Percentiles rank a stretch among this genome's conserved stretches.
Conservation (phyloP, 2,888 invertebrate genomes). For the Zonitis immaculata region DNA sequence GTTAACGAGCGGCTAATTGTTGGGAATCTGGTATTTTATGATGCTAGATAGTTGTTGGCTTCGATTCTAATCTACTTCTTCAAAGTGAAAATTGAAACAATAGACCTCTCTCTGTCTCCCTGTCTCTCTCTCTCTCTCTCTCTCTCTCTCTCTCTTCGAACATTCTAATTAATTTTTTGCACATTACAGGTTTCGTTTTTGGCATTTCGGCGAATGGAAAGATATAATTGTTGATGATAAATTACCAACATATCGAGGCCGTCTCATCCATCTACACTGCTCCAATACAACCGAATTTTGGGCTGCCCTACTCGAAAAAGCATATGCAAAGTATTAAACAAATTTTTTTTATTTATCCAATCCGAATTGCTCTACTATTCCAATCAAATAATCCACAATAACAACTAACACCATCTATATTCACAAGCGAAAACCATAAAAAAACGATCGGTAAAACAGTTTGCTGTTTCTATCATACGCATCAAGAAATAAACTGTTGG, state of each 20-base stretch:
- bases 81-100: not conserved
- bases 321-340: conserved; percentile 80
- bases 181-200: conserved; percentile 72
- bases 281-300: conserved; percentile 66
- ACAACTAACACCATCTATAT: too few relatives aligned
- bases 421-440: too few relatives aligned
- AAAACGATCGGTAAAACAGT: too few relatives aligned
- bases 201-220: conserved; percentile 76
- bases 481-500: too few relatives aligned
- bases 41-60: too few relatives aligned
- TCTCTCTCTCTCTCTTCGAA: conserved; percentile 9
- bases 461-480: too few relatives aligned
- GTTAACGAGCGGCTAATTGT: not conserved
- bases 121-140: not conserved
- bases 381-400: too few relatives aligned
- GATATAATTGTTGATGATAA: conserved; percentile 72
- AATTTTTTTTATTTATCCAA: too few relatives aligned
- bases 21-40: not conserved
- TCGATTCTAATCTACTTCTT: not conserved
- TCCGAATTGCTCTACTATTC: too few relatives aligned
- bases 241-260: conserved; percentile 64
- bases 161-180: too few relatives aligned
- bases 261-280: conserved; percentile 59
- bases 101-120: too few relatives aligned
- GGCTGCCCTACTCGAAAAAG: conserved; percentile 73